These are phyloP conservation scores for Hybognathus amarus DNA, from an alignment of 2,797 vertebrate species.

Conservation along the genomic window DNA sequence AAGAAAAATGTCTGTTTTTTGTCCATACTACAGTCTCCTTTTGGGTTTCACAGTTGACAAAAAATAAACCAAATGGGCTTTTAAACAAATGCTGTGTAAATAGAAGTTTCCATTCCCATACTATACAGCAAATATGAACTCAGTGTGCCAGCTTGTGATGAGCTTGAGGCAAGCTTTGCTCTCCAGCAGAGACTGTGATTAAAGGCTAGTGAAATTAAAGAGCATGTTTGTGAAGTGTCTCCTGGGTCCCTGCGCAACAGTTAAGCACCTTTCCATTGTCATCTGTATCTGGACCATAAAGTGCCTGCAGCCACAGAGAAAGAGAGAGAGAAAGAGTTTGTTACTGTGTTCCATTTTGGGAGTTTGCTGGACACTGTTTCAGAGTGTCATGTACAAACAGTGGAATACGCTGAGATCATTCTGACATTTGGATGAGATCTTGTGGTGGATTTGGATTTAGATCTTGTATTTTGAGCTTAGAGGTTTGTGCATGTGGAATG, in stretches of 20 bases:
- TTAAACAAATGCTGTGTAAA: slow-evolving; percentile 49
- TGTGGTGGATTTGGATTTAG: not conserved
- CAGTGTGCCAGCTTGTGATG: slow-evolving; percentile 41
- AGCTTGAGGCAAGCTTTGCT: slow-evolving; percentile 45
- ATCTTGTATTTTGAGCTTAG: not conserved
- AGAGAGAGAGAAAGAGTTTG: not conserved
- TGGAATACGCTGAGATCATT: not conserved
- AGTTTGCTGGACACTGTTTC: not conserved
- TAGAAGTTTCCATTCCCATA: slow-evolving; percentile 40
- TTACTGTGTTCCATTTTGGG: not conserved
- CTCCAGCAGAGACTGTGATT: slow-evolving; percentile 57
- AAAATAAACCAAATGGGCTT: slow-evolving; percentile 38
- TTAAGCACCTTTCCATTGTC: slow-evolving; percentile 54
- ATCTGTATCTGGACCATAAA: slow-evolving; percentile 54
- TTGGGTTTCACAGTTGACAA: not conserved
- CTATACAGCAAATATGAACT: slow-evolving; percentile 8
- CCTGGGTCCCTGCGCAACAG: slow-evolving; percentile 42
- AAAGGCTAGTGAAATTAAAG: slow-evolving; percentile 52
- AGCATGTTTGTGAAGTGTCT: slow-evolving; percentile 50
- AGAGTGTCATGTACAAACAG: slow-evolving; percentile 13
- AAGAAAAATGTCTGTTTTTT: too few relatives aligned
- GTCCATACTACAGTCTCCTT: not conserved
- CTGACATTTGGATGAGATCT: not conserved
- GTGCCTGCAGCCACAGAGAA: slow-evolving; percentile 44
- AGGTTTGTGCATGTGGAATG: slow-evolving; percentile 2